These are phyloP conservation scores for Aplysina aerophoba DNA, from an alignment of 37 sponge, comb jelly and placozoan genomes.

Conservation along the genomic window DNA sequence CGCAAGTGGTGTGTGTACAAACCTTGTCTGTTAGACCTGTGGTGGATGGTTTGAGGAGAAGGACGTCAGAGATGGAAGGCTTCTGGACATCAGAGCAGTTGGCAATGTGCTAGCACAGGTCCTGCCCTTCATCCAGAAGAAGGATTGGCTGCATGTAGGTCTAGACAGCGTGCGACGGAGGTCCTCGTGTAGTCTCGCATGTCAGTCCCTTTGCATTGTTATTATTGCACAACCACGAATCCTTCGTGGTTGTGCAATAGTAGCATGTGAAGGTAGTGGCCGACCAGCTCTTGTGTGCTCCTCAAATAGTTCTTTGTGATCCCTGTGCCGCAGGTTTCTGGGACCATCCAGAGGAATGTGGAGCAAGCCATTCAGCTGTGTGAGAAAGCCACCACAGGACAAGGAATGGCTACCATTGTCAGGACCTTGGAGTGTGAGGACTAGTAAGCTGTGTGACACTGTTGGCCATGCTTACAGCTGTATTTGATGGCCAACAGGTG, in stretches of 20 bases:
- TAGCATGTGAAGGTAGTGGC: no score
- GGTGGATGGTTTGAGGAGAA: not conserved
- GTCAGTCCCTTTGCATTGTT: no score
- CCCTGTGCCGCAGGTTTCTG: not conserved
- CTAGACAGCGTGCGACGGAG: not conserved
- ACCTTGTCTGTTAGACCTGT: not conserved
- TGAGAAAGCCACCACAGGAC: not conserved
- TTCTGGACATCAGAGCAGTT: not conserved
- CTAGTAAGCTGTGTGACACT: not conserved
- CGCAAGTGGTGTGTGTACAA: no score
- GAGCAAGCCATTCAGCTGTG: not conserved
- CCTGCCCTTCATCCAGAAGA: not conserved
- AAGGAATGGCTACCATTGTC: not conserved
- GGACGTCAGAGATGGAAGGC: not conserved
- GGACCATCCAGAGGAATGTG: not conserved
- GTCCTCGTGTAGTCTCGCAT: no score
- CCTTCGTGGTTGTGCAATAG: no score
- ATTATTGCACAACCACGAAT: no score
- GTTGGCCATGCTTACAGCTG: no score
- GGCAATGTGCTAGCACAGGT: constrained; percentile 5
- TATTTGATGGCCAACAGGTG: no score
- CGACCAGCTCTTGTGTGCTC: no score
- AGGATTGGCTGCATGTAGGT: not conserved
- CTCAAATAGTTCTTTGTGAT: not conserved
- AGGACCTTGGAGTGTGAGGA: constrained; percentile 3